Base-by-base conservation (phyloP, 2,888 invertebrate genomes). In the Melieria picta region DNA sequence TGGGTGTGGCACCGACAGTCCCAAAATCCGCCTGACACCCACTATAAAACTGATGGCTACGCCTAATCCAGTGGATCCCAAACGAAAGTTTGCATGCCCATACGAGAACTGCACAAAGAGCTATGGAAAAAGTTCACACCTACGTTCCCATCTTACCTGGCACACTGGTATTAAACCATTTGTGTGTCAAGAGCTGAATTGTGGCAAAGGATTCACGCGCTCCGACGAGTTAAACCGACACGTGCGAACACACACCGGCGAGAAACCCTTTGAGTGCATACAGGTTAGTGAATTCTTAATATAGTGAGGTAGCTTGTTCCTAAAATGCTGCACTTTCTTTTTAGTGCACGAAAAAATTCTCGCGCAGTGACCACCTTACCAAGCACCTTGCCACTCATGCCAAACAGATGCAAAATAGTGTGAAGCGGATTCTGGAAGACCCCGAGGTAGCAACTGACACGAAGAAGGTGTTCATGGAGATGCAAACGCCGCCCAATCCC, bases 121-220 rank as follows among this genome's bases (percentile, higher is more conserved):
- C 61, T 85, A 85, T 73, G 85, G 85, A 6, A 85, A 85, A 75
- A 85, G 85, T 75, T 85, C 85, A 48, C 85, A 85, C 76, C 77
- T 85, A 68, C 84, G 85, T 52, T 84, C 85, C 42, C 85, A 85
- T 79, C 79, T 85, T 47, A 85, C 85, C n/a, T 85, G 85, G 85
- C 85, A 85, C 65, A 84, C 85, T 4, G 85, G 85, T 5, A 82
- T 85, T 42, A 85, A 85, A 57, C 85, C 85, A 0, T 85, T 84
- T 69, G 81, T 84, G 4, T 85, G 85, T 70, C 77, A 75, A n/a
- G 80, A 81, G 43, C 77, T 80, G 0, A 80, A 80, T 42, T 85
- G 85, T 47, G 84, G 84, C 2, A 85, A 84, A 72, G 83, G 85
- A 10, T 85, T 85, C 50, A 85, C 85, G 0, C 81, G 85, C 10